Conservation (phyloP, 2,888 invertebrate genomes). For the Xestia rhomboidea region DNA sequence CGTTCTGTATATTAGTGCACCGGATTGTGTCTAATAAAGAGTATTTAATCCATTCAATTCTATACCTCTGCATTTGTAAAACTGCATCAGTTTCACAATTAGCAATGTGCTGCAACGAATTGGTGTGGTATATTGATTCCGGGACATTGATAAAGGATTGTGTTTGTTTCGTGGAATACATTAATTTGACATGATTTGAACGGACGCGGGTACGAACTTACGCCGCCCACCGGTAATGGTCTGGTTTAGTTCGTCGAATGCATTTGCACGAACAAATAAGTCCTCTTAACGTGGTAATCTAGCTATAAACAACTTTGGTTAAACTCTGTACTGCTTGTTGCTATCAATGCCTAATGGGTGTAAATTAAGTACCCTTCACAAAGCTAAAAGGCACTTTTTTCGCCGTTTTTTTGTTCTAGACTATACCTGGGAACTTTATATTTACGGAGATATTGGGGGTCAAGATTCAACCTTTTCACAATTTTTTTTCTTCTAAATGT, state of each 20-base stretch:
- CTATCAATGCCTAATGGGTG: too few species aligned
- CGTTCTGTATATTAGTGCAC: neutral
- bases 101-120: conserved; percentile 16
- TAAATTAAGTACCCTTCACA: too few species aligned
- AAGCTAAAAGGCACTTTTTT: too few species aligned
- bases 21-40: neutral
- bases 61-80: neutral
- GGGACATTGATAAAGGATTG: conserved; percentile 17
- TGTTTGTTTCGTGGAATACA: conserved; percentile 25
- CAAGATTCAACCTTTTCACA: too few species aligned
- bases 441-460: too few species aligned
- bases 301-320: neutral
- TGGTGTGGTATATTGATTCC: conserved; percentile 25
- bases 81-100: conserved; percentile 4
- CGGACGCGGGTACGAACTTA: neutral
- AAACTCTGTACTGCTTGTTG: neutral
- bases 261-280: neutral
- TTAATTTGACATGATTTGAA: conserved; percentile 36
- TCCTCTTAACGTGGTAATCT: neutral
- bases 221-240: neutral
- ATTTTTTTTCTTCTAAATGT: too few species aligned
- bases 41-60: neutral
- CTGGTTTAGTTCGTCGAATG: conserved; percentile 11
- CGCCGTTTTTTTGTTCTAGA: too few species aligned
- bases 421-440: too few species aligned